These are phyloP conservation scores for Octodonta nipae DNA, from an alignment of 2,888 invertebrate genomes.

Conservation along the genomic window DNA sequence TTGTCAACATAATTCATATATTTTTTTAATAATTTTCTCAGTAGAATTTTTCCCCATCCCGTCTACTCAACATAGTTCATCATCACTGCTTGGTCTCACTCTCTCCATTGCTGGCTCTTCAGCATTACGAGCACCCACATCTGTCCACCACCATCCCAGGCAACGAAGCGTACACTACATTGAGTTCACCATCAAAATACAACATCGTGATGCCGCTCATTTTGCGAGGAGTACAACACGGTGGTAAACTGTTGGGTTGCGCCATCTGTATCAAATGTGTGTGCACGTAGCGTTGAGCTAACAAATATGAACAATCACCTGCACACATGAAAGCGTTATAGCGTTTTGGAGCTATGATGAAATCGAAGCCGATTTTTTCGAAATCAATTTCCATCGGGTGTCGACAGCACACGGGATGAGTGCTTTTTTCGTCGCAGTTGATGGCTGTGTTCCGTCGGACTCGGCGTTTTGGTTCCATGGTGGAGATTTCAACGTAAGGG, in stretches of 20 bases:
- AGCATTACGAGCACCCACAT: conserved; percentile 73
- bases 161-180: conserved; percentile 74
- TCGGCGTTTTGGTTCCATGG: conserved; percentile 46
- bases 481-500: conserved; percentile 47
- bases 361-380: conserved; percentile 91
- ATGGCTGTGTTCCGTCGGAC: conserved; percentile 66
- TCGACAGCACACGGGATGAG: conserved; percentile 81
- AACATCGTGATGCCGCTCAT: conserved; percentile 81
- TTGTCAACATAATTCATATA: too few relatives aligned
- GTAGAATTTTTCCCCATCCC: too few relatives aligned
- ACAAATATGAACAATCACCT: conserved; percentile 83
- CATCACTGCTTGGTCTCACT: too few relatives aligned
- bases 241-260: conserved; percentile 55
- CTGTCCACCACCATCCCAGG: conserved; percentile 90
- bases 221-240: conserved; percentile 85
- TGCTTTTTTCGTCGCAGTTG: conserved; percentile 63
- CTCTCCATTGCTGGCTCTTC: too few relatives aligned
- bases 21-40: too few relatives aligned
- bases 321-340: conserved; percentile 94
- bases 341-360: conserved; percentile 88
- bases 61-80: too few relatives aligned
- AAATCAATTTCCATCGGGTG: conserved; percentile 90
- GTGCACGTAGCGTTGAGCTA: conserved; percentile 74
- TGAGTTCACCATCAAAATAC: conserved; percentile 78
- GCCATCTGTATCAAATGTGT: conserved; percentile 78